Evolutionary conservation across 1,140 invertebrate species (phyloP).

Genomic region (Condylostylus longicornis): DNA sequence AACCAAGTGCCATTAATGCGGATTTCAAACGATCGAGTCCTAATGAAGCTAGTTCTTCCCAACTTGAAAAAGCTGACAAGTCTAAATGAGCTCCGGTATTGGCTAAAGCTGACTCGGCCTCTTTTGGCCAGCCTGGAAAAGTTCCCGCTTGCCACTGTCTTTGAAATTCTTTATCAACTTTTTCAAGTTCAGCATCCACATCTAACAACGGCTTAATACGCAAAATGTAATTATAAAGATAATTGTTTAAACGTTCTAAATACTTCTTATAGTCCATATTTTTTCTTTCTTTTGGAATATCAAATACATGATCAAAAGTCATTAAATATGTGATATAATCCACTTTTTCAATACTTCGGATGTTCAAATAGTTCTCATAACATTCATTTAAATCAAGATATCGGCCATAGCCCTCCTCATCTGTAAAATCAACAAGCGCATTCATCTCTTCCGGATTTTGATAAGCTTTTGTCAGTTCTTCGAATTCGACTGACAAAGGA

Average conservation of each 20-base stretch:
- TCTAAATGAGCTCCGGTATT: constrained; percentile 92
- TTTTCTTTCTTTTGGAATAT: constrained; percentile 88
- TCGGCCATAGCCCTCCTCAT: constrained; percentile 98
- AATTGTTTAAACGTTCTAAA: constrained; percentile 68
- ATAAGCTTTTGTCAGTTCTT: constrained; percentile 68
- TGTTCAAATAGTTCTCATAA: constrained; percentile 89
- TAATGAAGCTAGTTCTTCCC: constrained; percentile 91
- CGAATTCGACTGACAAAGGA: constrained; percentile 94
- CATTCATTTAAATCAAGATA: constrained; percentile 97
- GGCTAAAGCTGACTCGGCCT: constrained; percentile 80
- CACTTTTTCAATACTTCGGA: constrained; percentile 93
- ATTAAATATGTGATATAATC: constrained; percentile 93
- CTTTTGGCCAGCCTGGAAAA: constrained; percentile 95
- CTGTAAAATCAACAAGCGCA: constrained; percentile 86
- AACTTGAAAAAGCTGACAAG: constrained; percentile 90
- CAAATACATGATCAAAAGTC: constrained; percentile 90
- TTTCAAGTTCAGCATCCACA: constrained; percentile 61
- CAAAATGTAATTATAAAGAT: constrained; percentile 70
- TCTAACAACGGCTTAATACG: constrained; percentile 87
- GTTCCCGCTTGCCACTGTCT: constrained; percentile 74
- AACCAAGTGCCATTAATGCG: constrained; percentile 87
- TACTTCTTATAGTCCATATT: constrained; percentile 88
- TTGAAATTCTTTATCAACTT: constrained; percentile 68
- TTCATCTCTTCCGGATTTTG: constrained; percentile 34
- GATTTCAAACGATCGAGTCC: constrained; percentile 95